Conservation (phyloP, 2,797 vertebrate genomes). For the Moxostoma hubbsi region DNA sequence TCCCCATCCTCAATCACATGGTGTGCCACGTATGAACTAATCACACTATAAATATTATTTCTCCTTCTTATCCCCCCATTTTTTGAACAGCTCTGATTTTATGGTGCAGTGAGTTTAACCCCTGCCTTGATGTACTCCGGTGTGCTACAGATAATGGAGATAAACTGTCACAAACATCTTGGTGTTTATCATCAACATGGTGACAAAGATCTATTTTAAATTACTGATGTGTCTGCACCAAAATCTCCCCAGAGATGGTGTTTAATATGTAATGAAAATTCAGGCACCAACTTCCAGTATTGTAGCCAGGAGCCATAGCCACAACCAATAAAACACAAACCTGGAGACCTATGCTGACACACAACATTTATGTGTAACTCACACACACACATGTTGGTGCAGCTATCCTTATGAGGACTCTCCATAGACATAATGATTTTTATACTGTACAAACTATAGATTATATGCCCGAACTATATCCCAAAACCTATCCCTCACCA, state of each 20-base stretch:
- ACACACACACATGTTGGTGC: slow-evolving; percentile 24
- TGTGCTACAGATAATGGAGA: slow-evolving; percentile 54
- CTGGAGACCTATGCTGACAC: slow-evolving; percentile 58
- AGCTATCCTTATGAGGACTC: too few species aligned
- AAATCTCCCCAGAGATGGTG: slow-evolving; percentile 60
- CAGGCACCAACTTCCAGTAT: slow-evolving; percentile 51
- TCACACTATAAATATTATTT: slow-evolving; percentile 91
- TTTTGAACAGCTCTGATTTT: slow-evolving; percentile 84
- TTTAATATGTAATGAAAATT: slow-evolving; percentile 50
- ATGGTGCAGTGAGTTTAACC: slow-evolving; percentile 84
- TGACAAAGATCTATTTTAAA: slow-evolving; percentile 53
- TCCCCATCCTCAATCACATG: slow-evolving; percentile 78
- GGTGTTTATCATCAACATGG: slow-evolving; percentile 52
- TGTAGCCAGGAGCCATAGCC: slow-evolving; percentile 51
- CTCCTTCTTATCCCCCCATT: slow-evolving; percentile 85
- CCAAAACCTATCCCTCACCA: too few species aligned
- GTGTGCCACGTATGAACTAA: slow-evolving; percentile 89
- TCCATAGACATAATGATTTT: too few species aligned
- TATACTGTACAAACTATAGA: too few species aligned
- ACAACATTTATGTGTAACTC: slow-evolving; percentile 55
- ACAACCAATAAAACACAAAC: slow-evolving; percentile 56
- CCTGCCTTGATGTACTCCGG: slow-evolving; percentile 71
- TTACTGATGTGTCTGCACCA: slow-evolving; percentile 59
- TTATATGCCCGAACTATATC: too few species aligned
- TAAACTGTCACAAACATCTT: slow-evolving; percentile 48